Conservation (phyloP, 1,140 invertebrate species). For the Hyles euphorbiae region DNA sequence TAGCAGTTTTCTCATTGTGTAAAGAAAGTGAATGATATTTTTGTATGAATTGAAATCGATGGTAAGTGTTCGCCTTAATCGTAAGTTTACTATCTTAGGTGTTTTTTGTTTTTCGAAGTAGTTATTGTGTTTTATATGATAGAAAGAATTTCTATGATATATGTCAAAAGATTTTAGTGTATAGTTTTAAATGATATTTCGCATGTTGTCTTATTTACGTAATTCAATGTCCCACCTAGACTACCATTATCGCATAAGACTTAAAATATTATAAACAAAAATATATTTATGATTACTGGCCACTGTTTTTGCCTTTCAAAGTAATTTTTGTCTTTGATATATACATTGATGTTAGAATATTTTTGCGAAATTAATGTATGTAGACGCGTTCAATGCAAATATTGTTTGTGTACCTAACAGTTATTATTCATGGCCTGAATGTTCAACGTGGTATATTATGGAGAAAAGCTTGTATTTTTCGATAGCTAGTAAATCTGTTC, state of each 20-base stretch:
- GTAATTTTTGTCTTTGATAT: slow-evolving; percentile 17
- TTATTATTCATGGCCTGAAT: slow-evolving; percentile 20
- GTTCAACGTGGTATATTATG: slow-evolving; percentile 36
- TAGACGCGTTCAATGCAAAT: slow-evolving; percentile 8
- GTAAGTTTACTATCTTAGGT: slow-evolving; percentile 22
- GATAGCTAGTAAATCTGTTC: slow-evolving; percentile 36
- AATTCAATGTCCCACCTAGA: slow-evolving; percentile 68
- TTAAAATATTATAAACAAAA: slow-evolving; percentile 44
- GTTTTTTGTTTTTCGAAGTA: slow-evolving; percentile 10
- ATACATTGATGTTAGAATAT: slow-evolving; percentile 30
- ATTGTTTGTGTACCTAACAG: slow-evolving; percentile 13
- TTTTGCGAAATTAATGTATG: slow-evolving; percentile 8
- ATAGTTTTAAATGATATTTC: slow-evolving; percentile 14
- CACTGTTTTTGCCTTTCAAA: slow-evolving; percentile 12
- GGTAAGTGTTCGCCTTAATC: slow-evolving; percentile 47
- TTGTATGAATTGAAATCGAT: slow-evolving; percentile 61
- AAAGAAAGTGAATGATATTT: slow-evolving; percentile 70
- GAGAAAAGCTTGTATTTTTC: slow-evolving; percentile 34
- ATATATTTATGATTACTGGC: slow-evolving; percentile 15
- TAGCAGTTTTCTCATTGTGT: slow-evolving; percentile 54
- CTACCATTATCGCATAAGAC: slow-evolving; percentile 57
- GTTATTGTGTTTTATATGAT: slow-evolving; percentile 10
- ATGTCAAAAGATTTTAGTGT: slow-evolving; percentile 1
- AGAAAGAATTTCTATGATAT: slow-evolving; percentile 4
- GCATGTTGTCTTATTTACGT: slow-evolving; percentile 18